Conservation (phyloP, 2,797 vertebrate species). For the Premnoplex brunnescens region DNA sequence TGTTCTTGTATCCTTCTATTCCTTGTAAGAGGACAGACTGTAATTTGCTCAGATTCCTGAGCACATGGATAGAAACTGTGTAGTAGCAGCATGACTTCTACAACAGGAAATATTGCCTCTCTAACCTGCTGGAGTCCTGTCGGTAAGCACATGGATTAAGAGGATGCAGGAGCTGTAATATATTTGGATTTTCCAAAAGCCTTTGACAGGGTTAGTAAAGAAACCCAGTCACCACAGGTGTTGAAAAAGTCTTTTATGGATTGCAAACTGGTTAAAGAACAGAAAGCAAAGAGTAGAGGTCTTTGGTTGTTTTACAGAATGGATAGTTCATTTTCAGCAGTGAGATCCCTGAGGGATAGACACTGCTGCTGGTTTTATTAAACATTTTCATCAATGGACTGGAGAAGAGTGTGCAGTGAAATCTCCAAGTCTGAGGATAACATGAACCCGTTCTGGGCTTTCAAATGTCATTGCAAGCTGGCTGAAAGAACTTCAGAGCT, state of each 20-base stretch:
- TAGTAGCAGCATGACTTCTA: not conserved
- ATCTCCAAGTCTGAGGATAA: not conserved
- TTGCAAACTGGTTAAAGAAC: not conserved
- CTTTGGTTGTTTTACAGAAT: not conserved
- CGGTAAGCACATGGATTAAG: not conserved
- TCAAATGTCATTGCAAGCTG: not conserved
- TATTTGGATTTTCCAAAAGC: conserved; percentile 4
- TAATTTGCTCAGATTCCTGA: not conserved
- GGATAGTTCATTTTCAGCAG: not conserved
- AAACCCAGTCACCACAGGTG: not conserved
- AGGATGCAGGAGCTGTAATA: not conserved
- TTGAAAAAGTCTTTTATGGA: not conserved
- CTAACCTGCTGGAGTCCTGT: not conserved
- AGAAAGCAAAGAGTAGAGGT: not conserved
- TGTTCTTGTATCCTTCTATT: not conserved
- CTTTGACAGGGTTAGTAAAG: not conserved
- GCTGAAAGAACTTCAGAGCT: not conserved
- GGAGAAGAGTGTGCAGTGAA: not conserved
- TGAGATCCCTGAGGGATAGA: not conserved
- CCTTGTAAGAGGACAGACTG: not conserved
- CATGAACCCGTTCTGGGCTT: not conserved
- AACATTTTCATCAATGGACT: not conserved
- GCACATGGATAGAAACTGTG: not conserved
- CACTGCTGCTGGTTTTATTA: not conserved
- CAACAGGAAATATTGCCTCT: not conserved